Conservation (phyloP, 1,140 invertebrate genomes). For the Drosophila elegans region DNA sequence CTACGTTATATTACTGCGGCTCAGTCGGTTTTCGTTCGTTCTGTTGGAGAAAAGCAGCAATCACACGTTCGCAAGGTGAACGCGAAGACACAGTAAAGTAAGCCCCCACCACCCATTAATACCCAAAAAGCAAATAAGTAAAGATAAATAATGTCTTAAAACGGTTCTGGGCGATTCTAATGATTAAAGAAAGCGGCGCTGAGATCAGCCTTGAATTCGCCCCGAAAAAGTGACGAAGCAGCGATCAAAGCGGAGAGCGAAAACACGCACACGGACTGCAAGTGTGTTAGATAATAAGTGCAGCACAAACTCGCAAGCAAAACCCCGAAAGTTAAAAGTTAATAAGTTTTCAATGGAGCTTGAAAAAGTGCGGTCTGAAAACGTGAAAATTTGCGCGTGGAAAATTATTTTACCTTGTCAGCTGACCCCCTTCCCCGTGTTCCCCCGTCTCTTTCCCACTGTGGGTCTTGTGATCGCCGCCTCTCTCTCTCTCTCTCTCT, state of each 20-base stretch:
- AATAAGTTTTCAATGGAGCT: slow-evolving; percentile 4
- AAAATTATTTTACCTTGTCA: slow-evolving; percentile 66
- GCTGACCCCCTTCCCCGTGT: slow-evolving; percentile 62
- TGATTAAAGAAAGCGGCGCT: slow-evolving; percentile 4
- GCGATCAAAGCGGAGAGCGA: slow-evolving; percentile 27
- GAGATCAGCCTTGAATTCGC: slow-evolving; percentile 13
- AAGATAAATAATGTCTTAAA: slow-evolving; percentile 16
- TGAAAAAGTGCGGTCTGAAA: slow-evolving; percentile 48
- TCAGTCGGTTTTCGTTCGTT: slow-evolving; percentile 76
- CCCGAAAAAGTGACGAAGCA: slow-evolving; percentile 58
- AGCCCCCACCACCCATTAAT: slow-evolving; percentile 27
- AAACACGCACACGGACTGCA: slow-evolving; percentile 28
- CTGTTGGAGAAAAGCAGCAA: slow-evolving; percentile 73
- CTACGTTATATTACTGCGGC: slow-evolving; percentile 53
- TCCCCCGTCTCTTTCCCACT: slow-evolving; percentile 20
- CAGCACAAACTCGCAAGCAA: slow-evolving; percentile 9
- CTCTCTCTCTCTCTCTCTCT: background rate
- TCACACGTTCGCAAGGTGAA: slow-evolving; percentile 72
- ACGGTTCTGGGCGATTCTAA: background rate
- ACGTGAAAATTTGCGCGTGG: slow-evolving; percentile 34
- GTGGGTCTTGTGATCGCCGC: slow-evolving; percentile 66
- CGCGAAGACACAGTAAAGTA: slow-evolving; percentile 72
- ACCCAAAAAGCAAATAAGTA: slow-evolving; percentile 14
- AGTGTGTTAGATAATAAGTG: slow-evolving; percentile 67
- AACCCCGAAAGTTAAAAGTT: background rate